phyloP scores from a whole-genome alignment of 2,888 invertebrate genomes.

The Pseudeuparius sepicola region DNA sequence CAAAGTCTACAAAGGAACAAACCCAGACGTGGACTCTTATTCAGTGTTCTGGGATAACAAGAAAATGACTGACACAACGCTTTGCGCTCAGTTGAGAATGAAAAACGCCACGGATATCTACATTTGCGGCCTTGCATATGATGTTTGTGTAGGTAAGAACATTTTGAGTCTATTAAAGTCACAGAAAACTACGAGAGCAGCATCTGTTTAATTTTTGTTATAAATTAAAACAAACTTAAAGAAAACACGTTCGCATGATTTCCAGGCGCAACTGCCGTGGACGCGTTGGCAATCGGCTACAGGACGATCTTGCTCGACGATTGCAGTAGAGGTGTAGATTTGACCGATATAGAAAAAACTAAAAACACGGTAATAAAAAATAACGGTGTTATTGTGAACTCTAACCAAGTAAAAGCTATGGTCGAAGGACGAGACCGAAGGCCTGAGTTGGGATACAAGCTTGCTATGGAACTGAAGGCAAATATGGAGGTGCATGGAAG shows the following conservation, averaged over 20 bases:
- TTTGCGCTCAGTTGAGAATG: constrained; percentile 69
- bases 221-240: neutral
- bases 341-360: constrained; percentile 74
- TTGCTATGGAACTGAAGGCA: constrained; percentile 70
- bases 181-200: no score
- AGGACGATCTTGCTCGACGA: constrained; percentile 83
- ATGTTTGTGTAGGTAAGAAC: constrained; percentile 78
- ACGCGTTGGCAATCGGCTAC: constrained; percentile 85
- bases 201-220: no score
- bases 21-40: constrained; percentile 93
- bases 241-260: neutral
- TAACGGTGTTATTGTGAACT: constrained; percentile 72
- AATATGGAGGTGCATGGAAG: no score
- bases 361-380: constrained; percentile 64
- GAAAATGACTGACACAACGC: constrained; percentile 76
- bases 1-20: constrained; percentile 84
- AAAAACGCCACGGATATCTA: constrained; percentile 84
- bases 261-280: constrained; percentile 74
- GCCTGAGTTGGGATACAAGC: constrained; percentile 79
- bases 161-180: neutral
- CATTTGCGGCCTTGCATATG: constrained; percentile 90
- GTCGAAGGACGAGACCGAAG: constrained; percentile 79
- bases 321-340: constrained; percentile 80
- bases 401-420: constrained; percentile 75
- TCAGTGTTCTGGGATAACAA: constrained; percentile 98